phyloP scores from a whole-genome alignment of 2,113 vertebrate genomes.

The Neotoma lepida region DNA sequence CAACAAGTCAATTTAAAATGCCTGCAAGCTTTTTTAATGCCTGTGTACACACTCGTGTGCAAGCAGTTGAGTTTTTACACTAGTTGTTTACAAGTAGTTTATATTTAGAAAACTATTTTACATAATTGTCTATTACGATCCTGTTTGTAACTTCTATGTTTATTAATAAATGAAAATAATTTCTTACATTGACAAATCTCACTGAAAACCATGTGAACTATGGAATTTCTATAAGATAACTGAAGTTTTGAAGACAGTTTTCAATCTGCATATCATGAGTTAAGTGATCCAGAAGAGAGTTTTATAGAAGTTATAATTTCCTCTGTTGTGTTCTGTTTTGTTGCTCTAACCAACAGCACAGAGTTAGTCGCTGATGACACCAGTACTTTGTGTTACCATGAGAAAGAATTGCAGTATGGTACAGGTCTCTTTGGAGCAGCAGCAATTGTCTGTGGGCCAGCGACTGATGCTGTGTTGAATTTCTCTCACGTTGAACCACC shows the following conservation, averaged over 20 bases:
- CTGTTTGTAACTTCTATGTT: neutral
- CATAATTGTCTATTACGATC: neutral
- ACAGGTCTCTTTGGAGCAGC: neutral
- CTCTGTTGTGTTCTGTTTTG: neutral
- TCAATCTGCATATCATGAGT: neutral
- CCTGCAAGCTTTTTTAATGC: neutral
- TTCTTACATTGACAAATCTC: neutral
- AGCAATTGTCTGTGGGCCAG: no score
- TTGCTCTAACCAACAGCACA: neutral
- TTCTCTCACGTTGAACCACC: neutral
- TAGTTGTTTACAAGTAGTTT: neutral
- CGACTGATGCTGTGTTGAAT: no score
- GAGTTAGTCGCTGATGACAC: neutral
- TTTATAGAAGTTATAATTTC: neutral
- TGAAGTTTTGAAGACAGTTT: neutral
- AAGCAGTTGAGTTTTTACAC: neutral
- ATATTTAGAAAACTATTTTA: neutral
- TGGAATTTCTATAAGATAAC: neutral
- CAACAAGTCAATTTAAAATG: neutral
- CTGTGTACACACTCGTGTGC: neutral
- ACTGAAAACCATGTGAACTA: neutral
- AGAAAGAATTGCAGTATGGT: no score
- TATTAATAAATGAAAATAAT: neutral
- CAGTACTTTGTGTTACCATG: neutral
- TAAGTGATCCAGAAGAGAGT: neutral